These are phyloP conservation scores for Pristionchus arcanus DNA, from an alignment of 2,888 invertebrate species.

Conservation along the genomic window DNA sequence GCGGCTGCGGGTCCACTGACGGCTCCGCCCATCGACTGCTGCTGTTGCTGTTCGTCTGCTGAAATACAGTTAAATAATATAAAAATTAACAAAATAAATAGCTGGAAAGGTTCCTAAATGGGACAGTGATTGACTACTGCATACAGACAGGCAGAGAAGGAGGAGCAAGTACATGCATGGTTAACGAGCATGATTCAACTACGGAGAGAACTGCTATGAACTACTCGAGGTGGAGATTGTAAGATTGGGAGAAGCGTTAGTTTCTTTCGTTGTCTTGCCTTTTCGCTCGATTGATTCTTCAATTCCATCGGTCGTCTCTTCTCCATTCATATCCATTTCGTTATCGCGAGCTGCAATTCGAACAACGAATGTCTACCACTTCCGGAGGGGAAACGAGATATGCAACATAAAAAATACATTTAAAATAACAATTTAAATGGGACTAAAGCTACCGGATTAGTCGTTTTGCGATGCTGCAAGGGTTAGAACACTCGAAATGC, in stretches of 20 bases:
- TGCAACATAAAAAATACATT: too few relatives aligned
- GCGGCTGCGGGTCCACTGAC: too few relatives aligned
- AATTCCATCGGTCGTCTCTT: conserved; percentile 1
- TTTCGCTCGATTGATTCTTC: conserved; percentile 8
- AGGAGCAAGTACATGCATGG: not conserved
- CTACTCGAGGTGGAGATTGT: not conserved
- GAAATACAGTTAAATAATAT: not conserved
- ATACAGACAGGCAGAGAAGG: conserved; percentile 9
- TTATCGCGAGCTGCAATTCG: conserved; percentile 29
- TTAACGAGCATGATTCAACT: not conserved
- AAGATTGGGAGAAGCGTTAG: not conserved
- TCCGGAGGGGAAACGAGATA: too few relatives aligned
- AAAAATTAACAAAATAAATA: not conserved
- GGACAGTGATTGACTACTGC: not conserved
- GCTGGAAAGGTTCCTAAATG: not conserved
- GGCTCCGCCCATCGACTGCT: not conserved
- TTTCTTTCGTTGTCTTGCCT: not conserved
- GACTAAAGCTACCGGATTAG: too few relatives aligned
- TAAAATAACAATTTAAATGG: too few relatives aligned
- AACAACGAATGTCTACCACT: not conserved
- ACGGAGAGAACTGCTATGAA: not conserved
- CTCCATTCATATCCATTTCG: not conserved
- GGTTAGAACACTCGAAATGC: too few relatives aligned
- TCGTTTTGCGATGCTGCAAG: too few relatives aligned
- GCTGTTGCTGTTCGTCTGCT: not conserved